phyloP scores from a whole-genome alignment of 2,113 vertebrate species.

The Camelus bactrianus region DNA sequence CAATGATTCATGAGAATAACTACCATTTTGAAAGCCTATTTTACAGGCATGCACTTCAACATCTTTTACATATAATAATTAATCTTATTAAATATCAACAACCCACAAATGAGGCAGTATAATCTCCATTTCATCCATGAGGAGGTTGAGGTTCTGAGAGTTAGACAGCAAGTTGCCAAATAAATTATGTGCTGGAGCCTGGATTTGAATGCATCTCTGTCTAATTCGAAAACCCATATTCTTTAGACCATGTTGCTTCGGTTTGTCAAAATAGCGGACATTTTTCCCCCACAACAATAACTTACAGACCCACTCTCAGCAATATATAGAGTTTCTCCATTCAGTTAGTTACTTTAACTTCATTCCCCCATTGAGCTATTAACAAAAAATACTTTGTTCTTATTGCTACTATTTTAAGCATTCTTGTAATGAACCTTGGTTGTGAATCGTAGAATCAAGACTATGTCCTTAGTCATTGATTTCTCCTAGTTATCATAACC shows the following conservation, averaged over 20 bases:
- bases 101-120: background rate
- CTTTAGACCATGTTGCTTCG: background rate
- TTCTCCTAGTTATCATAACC: background rate
- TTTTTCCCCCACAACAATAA: background rate
- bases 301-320: background rate
- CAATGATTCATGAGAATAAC: background rate
- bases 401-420: background rate
- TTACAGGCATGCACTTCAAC: background rate
- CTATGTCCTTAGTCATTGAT: background rate
- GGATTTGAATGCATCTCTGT: background rate
- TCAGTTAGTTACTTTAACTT: background rate
- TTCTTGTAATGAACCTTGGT: background rate
- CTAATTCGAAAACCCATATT: background rate
- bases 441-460: background rate
- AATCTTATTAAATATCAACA: background rate
- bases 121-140: background rate
- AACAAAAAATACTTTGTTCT: slow-evolving; percentile 22
- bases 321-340: background rate
- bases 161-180: background rate
- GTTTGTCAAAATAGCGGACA: background rate
- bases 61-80: background rate
- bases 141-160: background rate
- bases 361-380: background rate
- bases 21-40: background rate
- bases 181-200: background rate